These are phyloP conservation scores for Acyrthosiphon pisum DNA, from an alignment of 1,140 invertebrate species.

Conservation along the genomic window DNA sequence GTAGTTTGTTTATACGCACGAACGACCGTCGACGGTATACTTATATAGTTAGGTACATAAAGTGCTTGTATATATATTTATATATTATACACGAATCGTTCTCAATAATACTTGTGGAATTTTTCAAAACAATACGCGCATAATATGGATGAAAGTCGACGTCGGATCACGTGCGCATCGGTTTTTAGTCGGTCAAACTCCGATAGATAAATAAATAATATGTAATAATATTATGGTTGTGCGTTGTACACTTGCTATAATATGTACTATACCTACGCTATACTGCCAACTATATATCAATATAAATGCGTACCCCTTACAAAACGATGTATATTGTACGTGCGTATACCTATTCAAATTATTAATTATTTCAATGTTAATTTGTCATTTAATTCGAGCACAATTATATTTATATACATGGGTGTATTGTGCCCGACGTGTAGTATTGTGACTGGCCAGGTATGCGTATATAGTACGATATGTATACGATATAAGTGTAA, in stretches of 20 bases:
- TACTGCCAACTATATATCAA: not conserved
- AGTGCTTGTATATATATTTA: not conserved
- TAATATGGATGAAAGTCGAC: not conserved
- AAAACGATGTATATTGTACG: too few relatives aligned
- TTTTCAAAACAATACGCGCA: not conserved
- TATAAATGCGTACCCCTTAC: not conserved
- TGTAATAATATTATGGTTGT: not conserved
- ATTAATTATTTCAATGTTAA: not conserved
- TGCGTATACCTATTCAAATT: too few relatives aligned
- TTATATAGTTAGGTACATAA: too few relatives aligned
- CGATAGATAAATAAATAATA: not conserved
- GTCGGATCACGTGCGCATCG: not conserved
- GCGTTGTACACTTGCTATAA: not conserved
- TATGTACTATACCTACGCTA: not conserved
- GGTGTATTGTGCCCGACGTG: too few relatives aligned
- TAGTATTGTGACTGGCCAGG: not conserved
- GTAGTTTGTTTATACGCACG: not conserved
- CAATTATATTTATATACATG: too few relatives aligned
- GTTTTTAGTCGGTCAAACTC: not conserved
- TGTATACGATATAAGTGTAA: not conserved
- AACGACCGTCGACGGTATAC: not conserved
- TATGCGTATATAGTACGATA: not conserved
- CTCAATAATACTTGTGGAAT: not conserved
- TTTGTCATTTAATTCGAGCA: not conserved
- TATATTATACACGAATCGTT: not conserved